A percentile compares a stretch with the other conserved stretches of the same genome.
These are phyloP conservation scores for Minunthozetes semirufus DNA, from an alignment of 2,888 invertebrate genomes.

Conservation along the genomic window DNA sequence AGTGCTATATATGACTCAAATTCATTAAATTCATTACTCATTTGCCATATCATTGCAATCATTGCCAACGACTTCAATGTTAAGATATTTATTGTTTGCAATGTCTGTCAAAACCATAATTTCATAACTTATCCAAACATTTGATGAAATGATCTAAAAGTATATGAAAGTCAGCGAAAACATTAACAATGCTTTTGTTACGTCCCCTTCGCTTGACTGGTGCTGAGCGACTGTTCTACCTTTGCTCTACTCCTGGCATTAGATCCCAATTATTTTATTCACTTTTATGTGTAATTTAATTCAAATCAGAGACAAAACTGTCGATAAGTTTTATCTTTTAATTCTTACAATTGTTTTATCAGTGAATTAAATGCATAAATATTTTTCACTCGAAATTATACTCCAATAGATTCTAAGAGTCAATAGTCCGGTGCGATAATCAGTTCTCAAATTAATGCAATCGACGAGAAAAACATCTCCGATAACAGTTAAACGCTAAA, in stretches of 20 bases:
- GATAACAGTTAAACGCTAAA: background rate
- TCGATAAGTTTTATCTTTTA: background rate
- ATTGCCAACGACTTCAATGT: too few species aligned
- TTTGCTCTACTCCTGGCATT: background rate
- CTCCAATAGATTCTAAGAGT: too few species aligned
- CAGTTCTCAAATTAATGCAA: background rate
- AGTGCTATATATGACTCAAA: background rate
- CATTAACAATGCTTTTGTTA: too few species aligned
- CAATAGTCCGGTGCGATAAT: background rate
- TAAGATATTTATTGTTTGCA: too few species aligned
- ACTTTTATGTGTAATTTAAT: background rate
- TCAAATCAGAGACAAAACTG: background rate
- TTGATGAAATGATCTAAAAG: too few species aligned
- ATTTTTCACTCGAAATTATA: constrained; percentile 3
- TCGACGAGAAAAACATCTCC: background rate
- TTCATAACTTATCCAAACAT: too few species aligned
- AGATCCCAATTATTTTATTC: background rate
- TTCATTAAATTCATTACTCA: constrained; percentile 8
- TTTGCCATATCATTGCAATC: background rate
- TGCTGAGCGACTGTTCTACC: too few species aligned
- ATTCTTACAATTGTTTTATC: background rate
- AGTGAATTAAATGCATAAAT: background rate
- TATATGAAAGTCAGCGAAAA: too few species aligned
- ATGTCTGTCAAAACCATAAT: too few species aligned
- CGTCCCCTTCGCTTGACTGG: too few species aligned